Evolutionary conservation across 2,113 vertebrate species (phyloP), one percentile per base, ranked within the genome.

Genomic region (Casuarius casuarius): DNA sequence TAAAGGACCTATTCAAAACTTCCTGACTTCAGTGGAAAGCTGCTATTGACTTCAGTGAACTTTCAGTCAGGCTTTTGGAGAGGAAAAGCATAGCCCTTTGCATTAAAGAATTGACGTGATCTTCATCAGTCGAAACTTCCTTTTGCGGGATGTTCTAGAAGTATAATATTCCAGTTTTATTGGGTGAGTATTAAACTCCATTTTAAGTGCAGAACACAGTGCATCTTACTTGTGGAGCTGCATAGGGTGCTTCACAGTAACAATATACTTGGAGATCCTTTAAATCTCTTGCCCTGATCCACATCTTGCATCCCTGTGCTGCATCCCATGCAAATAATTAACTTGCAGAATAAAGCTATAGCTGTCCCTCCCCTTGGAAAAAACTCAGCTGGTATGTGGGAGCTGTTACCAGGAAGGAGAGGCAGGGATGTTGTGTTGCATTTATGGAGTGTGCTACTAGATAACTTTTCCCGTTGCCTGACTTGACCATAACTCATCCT

Each of bases 331-430:
- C 1, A 3, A 79, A 46, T 80, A 80, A 73, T 62, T 38, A 72
- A 44, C 94, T 85, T 88, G 31, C 58, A 38, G 7, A 44, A 54
- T 80, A 74, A 86, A 89, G 18, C 67, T 61, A 12, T 76, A 93
- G 48, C 86, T 44, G 10, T 90, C 49, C 7, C 9, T 85, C 75
- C 33, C 7, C 35, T 90, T 93, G 75, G 59, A 92, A 67, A 29
- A 80, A 29, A 54, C 59, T 93, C 59, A 70, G 0, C 46, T 84
- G 52, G 29, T 74, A 15, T 5, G 7, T 94, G 49, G 44, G 88
- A 76, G 89, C 59, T 63, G 92, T 94, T 83, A 83, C 51, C 82
- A 79, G 90, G 90, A 90, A 87, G 78, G 28, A 93, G 87, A 75
- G 58, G 51, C 78, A 85, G 78, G 46, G 59, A 52, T 72, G 42